A percentile compares a stretch with the other conserved stretches of the same genome.
Evolutionary conservation across 2,888 invertebrate species (phyloP).

Genomic region (Parnassius glacialis): DNA sequence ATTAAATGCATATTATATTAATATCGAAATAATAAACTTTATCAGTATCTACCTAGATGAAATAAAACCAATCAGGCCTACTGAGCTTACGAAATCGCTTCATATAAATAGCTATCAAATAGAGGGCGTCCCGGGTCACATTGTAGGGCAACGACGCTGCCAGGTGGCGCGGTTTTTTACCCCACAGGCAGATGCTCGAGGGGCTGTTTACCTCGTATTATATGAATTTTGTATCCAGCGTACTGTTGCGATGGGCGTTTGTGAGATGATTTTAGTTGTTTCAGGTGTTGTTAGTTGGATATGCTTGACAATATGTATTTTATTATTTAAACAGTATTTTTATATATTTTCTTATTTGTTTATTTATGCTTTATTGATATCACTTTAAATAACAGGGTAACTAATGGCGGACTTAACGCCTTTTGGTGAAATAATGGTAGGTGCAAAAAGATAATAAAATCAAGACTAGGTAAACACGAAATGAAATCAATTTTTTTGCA

Average conservation of each 20-base stretch:
- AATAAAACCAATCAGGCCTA: not conserved
- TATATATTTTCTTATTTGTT: too few relatives aligned
- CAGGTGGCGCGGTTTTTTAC: constrained; percentile 30
- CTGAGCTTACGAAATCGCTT: not conserved
- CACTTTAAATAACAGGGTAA: too few relatives aligned
- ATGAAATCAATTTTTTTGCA: too few relatives aligned
- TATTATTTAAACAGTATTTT: too few relatives aligned
- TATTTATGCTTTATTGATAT: too few relatives aligned
- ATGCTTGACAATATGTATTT: not conserved
- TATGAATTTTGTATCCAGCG: constrained; percentile 2
- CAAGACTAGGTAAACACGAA: too few relatives aligned
- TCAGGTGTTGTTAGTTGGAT: not conserved
- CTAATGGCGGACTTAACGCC: too few relatives aligned
- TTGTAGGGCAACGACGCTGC: constrained; percentile 19
- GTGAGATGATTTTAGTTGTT: not conserved
- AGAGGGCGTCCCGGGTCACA: constrained; percentile 13
- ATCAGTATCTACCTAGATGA: not conserved
- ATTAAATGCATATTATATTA: too few relatives aligned
- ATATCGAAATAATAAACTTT: too few relatives aligned
- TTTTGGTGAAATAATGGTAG: too few relatives aligned
- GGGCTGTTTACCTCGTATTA: constrained; percentile 29
- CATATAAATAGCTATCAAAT: constrained; percentile 4
- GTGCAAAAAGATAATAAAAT: too few relatives aligned
- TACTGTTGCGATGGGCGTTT: not conserved
- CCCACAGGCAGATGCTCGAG: constrained; percentile 29